Base-by-base conservation (phyloP, 1,140 invertebrate genomes). In the Achroia grisella region DNA sequence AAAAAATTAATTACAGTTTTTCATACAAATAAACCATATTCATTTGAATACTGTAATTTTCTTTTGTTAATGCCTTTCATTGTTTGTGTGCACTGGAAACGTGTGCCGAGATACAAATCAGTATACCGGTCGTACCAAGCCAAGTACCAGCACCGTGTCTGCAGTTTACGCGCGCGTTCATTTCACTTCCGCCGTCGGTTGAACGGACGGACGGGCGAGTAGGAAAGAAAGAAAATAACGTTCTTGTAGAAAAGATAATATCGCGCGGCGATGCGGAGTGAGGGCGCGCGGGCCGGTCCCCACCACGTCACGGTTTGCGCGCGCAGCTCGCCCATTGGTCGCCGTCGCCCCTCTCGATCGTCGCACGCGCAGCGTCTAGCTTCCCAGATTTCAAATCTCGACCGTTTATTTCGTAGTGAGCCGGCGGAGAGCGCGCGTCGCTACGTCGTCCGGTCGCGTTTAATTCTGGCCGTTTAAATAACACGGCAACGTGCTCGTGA, bases 351-450 rank as follows among this genome's bases (percentile, higher is more conserved):
- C 52, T 46, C 70, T 52, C 63, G 63, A 30, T 47, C 37, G 56
- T 35, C 55, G 67, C 71, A 65, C 69, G 71, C 78, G 72, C 80
- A 76, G 77, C 77, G 76, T 80, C 76, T 75, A 77, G 58, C 62
- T 71, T 71, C 60, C 57, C 71, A 79, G 76, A 84, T 84, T 84
- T 84, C 62, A 84, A 84, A 84, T 84, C 80, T 82, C 78, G 76
- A 82, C 80, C 80, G 78, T 84, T 84, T 82, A 84, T 84, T 84
- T 82, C 76, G 61, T 70, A 52, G 60, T 63, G 80, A 72, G 68
- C 69, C 59, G 52, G 41, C 65, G 64, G 39, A 64, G 65, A 56
- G 74, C 50, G 63, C 71, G 60, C 40, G 45, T 49, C 62, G 58
- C 45, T 46, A 31, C 17, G 13, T 37, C 12, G 44, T 56, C 71